Base-by-base conservation (phyloP, 92 coral and sea anemone genomes). In the Porites lobata region DNA sequence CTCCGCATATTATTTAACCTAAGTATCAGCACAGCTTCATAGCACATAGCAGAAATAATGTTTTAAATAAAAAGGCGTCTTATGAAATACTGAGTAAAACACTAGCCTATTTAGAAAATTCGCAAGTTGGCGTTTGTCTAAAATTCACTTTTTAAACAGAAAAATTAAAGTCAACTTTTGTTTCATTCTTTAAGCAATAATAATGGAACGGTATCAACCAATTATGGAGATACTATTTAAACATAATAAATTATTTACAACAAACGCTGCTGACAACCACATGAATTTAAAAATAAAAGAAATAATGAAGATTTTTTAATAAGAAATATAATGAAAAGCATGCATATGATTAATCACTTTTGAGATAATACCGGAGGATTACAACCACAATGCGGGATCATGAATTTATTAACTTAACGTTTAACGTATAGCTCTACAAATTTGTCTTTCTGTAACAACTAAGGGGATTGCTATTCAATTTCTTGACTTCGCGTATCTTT, bases 201-300 rank as follows among this genome's bases (percentile, higher is more conserved):
- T 22, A 12, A 47, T 3, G 12, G 21, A 65, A 19, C 38, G 18
- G n/a, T 4, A 3, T 10, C 13, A 20, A 52, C 72, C 2, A 43
- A 58, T 20, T 26, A 78, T 7, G 21, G 19, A 18, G 19, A 64
- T 64, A 58, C 29, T 11, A 56, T 58, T 32, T 32, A 8, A 15
- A 50, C 8, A 54, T 19, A 0, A 80, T 80, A 11, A 82, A 82
- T 70, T 54, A 82, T 82, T 82, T 18, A 82, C 57, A 58, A 71
- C 69, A 19, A 80, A 66, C 86, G 38, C 86, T 68, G 69, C 29
- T 12, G 17, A 57, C 59, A 9, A 19, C 50, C 13, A 3, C 21
- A 0, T 38, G 86, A 82, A 32, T 82, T 18, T 70, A 50, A 82
- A 69, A 58, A 32, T 32, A 32, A 32, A 53, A 69, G 43, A 82